Conservation (phyloP, 1,140 invertebrate genomes). For the Bombus pyrosoma region DNA sequence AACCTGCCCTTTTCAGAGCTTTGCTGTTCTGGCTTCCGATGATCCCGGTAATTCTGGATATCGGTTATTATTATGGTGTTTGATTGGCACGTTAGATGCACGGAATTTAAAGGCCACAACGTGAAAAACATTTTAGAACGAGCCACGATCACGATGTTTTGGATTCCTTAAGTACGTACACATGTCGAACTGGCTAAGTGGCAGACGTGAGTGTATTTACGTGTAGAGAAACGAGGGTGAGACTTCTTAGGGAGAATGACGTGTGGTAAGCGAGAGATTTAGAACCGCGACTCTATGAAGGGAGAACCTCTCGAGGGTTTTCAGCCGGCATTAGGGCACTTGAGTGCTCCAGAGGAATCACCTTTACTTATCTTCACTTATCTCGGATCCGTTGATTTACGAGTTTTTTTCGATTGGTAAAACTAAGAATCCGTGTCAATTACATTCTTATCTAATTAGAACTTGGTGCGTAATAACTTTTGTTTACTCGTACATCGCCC, state of each 20-base stretch:
- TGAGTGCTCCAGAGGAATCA: not conserved
- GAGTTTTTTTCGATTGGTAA: too few species aligned
- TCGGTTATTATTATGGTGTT: not conserved
- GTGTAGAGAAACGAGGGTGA: conserved; percentile 4
- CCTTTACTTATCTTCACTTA: conserved; percentile 4
- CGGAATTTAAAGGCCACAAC: not conserved
- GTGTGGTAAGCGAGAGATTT: conserved; percentile 34
- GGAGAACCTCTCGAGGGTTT: conserved; percentile 1
- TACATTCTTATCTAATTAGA: not conserved
- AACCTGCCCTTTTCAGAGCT: not conserved
- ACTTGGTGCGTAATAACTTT: too few species aligned
- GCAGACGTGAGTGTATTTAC: conserved; percentile 21
- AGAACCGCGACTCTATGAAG: not conserved
- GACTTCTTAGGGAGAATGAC: conserved; percentile 21
- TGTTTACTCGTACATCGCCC: too few species aligned
- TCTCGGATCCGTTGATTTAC: not conserved
- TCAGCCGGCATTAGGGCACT: not conserved
- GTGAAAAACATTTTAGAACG: not conserved
- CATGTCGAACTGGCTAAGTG: conserved; percentile 19
- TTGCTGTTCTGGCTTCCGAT: not conserved
- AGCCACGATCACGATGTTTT: conserved; percentile 25
- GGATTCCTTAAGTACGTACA: conserved; percentile 19
- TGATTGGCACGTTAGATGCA: not conserved
- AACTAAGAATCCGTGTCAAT: not conserved
- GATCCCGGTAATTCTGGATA: not conserved